Percentiles rank a stretch among this genome's conserved stretches.
Evolutionary conservation across 2,888 invertebrate species (phyloP).

Genomic region (Megaustenia siamemsis): DNA sequence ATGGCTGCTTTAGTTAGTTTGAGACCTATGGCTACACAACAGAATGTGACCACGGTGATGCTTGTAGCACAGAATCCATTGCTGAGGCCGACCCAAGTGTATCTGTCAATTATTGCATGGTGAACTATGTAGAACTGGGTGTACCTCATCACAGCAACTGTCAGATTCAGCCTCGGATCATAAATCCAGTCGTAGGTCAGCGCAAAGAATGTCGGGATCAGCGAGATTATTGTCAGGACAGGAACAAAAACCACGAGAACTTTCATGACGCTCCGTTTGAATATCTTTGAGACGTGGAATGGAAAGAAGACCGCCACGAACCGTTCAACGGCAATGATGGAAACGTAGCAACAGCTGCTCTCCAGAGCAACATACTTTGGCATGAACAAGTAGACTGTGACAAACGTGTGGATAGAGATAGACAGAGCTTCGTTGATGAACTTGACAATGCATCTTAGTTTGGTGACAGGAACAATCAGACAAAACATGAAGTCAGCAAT

Average conservation of each 20-base stretch:
- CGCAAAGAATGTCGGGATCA: slow-evolving; percentile 32
- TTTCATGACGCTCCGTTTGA: not conserved
- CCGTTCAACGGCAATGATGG: slow-evolving; percentile 31
- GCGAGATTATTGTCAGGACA: not conserved
- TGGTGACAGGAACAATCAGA: not conserved
- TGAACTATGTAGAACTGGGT: slow-evolving; percentile 16
- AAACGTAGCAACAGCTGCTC: slow-evolving; percentile 21
- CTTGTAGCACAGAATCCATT: slow-evolving; percentile 17
- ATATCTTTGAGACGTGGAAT: slow-evolving; percentile 16
- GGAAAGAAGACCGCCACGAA: slow-evolving; percentile 32
- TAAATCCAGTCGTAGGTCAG: slow-evolving; percentile 4
- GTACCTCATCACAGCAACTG: slow-evolving; percentile 15
- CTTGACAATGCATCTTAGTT: not conserved
- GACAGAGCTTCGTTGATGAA: not conserved
- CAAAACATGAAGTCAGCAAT: slow-evolving; percentile 30
- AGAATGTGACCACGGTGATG: not conserved
- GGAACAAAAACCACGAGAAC: not conserved
- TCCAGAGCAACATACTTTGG: slow-evolving; percentile 28
- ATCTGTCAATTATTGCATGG: slow-evolving; percentile 5
- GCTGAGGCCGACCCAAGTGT: slow-evolving; percentile 33
- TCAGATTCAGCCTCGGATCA: not conserved
- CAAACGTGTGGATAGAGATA: slow-evolving; percentile 9
- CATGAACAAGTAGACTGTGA: slow-evolving; percentile 22
- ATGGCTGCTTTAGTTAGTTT: slow-evolving; percentile 14
- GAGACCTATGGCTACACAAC: slow-evolving; percentile 30